Evolutionary conservation across 2,113 vertebrate genomes (phyloP).

Genomic region (Actenoides lindsayi): DNA sequence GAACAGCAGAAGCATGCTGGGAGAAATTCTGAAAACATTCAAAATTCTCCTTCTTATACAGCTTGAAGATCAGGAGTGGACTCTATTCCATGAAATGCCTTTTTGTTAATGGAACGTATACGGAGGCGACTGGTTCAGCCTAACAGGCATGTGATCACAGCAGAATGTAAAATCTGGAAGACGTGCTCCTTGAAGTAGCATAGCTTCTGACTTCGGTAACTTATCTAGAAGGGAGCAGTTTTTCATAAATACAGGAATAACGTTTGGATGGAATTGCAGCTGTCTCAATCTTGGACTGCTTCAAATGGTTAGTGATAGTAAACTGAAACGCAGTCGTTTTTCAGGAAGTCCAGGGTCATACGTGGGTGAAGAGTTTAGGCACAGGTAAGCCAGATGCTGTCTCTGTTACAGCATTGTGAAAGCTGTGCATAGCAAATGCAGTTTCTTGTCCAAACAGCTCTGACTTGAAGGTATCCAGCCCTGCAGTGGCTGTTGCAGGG

Average conservation of each 20-base stretch:
- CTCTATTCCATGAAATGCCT: neutral
- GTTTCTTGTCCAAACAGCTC: neutral
- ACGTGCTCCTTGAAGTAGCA: neutral
- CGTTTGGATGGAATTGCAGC: neutral
- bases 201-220: neutral
- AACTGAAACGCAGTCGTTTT: neutral
- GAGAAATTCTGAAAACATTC: neutral
- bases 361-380: neutral
- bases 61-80: neutral
- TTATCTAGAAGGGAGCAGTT: neutral
- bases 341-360: neutral
- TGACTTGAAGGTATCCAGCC: neutral
- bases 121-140: neutral
- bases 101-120: neutral
- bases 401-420: slow-evolving; percentile 3
- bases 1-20: neutral
- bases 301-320: neutral
- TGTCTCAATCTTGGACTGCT: neutral
- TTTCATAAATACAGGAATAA: neutral
- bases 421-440: neutral
- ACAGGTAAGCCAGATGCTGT: neutral
- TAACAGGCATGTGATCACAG: neutral
- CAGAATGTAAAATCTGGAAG: neutral
- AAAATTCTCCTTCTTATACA: neutral
- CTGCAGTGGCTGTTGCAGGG: neutral